Evolutionary conservation across 1,140 invertebrate species (phyloP).

Genomic region (Latrodectus geometricus): DNA sequence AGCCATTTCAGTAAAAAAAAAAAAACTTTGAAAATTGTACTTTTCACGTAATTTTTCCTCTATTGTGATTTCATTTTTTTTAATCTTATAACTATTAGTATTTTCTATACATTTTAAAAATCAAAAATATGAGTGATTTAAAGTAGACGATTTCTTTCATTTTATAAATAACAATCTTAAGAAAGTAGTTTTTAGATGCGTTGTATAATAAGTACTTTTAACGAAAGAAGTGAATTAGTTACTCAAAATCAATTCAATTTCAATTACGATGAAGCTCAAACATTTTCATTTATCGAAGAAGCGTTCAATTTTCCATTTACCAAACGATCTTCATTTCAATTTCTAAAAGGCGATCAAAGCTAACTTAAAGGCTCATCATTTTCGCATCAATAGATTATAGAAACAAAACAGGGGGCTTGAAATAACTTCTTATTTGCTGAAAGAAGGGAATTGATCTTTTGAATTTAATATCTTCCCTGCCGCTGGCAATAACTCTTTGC

Average conservation of each 20-base stretch:
- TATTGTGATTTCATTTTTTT: no score
- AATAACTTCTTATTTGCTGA: neutral
- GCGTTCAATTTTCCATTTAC: neutral
- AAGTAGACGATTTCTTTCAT: no score
- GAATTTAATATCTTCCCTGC: neutral
- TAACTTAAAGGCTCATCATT: neutral
- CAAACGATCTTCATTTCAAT: conserved; percentile 1
- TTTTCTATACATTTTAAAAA: no score
- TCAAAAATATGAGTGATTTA: no score
- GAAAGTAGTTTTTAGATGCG: no score
- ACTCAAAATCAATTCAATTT: neutral
- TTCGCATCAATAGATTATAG: neutral
- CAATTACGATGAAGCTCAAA: neutral
- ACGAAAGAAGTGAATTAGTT: neutral
- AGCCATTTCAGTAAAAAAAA: no score
- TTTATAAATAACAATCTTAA: no score
- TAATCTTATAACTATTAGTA: no score
- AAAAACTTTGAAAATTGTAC: no score
- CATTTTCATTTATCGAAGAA: neutral
- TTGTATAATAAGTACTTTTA: neutral
- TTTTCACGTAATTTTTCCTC: no score
- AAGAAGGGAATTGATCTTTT: neutral
- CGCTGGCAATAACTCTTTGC: neutral
- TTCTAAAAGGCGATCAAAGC: neutral
- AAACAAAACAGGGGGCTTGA: neutral